These are phyloP conservation scores for Mionectes olivaceus DNA, from an alignment of 2,797 vertebrate species.

Conservation along the genomic window DNA sequence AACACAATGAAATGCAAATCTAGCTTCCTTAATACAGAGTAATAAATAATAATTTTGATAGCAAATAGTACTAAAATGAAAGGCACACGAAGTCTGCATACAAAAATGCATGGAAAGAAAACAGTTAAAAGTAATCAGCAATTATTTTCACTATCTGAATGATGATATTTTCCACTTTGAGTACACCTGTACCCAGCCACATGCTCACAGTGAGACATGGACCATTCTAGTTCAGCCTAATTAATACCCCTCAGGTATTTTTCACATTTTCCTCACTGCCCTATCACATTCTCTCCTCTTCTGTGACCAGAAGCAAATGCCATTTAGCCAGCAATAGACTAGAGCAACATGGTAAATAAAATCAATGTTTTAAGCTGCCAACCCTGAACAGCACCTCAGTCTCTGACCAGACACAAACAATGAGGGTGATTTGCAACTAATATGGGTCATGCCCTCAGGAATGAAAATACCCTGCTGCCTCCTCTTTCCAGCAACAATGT, in stretches of 20 bases:
- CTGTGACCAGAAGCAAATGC: not conserved
- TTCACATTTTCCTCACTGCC: not conserved
- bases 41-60: not conserved
- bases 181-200: too few relatives aligned
- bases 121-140: not conserved
- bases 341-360: not conserved
- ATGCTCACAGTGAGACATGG: rapidly evolving
- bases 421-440: not conserved
- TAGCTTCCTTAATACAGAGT: not conserved
- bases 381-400: not conserved
- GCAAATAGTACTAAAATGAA: not conserved
- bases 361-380: not conserved
- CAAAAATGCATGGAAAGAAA: not conserved
- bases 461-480: not conserved
- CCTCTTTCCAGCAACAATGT: not conserved
- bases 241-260: not conserved
- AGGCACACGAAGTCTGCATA: not conserved
- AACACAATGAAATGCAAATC: not conserved
- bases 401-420: not conserved
- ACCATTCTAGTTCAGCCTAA: not conserved
- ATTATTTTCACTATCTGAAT: not conserved
- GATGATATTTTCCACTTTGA: not conserved
- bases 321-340: not conserved
- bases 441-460: not conserved
- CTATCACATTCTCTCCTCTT: rapidly evolving